Base-by-base conservation (phyloP, 2,888 invertebrate genomes). In the Melipona bicolor region DNA sequence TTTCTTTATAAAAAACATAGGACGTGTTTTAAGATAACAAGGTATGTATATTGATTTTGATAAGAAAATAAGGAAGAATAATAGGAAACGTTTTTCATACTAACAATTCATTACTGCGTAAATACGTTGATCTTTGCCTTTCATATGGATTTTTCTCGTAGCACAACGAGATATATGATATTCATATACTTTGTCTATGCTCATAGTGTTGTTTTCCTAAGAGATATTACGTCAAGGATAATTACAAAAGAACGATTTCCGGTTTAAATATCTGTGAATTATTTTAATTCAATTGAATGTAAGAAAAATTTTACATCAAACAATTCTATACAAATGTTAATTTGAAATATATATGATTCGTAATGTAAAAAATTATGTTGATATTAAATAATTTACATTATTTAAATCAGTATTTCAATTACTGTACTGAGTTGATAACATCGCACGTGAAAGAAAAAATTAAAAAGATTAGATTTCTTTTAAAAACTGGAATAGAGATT, bases 191-290 rank as follows among this genome's bases (percentile, higher is more conserved):
- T 43, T 9, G 43, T 43, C 9, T 74, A 49, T 59, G 56, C 69
- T 59, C 65, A 11, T 36, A 49, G 5, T 74, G 36, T 36, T 36
- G 15, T 65, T 65, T 71, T 67, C 50, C 56, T 64, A 19, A 49
- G 15, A 52, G 52, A 61, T 76, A 68, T 49, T 77, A 49, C 62
- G 43, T 73, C 19, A 36, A 13, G 4, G 32, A 21, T 54, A 77
- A 72, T 52, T 52, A 24, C n/a, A 15, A 54, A 52, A 61, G 65
- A 72, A 56, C 21, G 64, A 24, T 54, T 32, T 69, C 27, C 21
- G 5, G 21, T n/a, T 21, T 52, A 3, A 3, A 27, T 5, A 21
- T 50, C 6, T 27, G 19, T 27, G 27, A 50, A 50, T 69, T 21
- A 13, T 69, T 54, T 21, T 17, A 21, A 6, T 15, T 0, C 11